These are phyloP conservation scores for Rafetus swinhoei DNA, from an alignment of 2,113 vertebrate species.

Conservation along the genomic window DNA sequence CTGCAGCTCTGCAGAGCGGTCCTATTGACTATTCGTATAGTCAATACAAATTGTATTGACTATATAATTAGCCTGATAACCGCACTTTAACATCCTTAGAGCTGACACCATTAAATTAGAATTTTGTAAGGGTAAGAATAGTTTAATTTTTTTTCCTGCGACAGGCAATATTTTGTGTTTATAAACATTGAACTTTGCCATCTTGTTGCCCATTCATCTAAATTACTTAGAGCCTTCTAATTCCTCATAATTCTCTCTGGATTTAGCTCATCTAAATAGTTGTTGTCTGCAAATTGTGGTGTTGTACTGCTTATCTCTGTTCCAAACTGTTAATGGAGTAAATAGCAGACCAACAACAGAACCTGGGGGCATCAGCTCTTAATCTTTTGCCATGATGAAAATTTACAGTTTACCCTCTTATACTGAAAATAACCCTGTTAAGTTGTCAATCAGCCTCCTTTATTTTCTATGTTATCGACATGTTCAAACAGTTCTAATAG, in stretches of 20 bases:
- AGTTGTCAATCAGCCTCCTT: background rate
- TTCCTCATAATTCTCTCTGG: background rate
- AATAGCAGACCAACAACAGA: background rate
- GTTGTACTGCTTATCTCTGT: background rate
- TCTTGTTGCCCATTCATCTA: background rate
- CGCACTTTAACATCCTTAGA: background rate
- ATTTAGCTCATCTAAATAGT: background rate
- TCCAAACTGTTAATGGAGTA: background rate
- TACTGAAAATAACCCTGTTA: background rate
- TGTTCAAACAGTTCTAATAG: background rate
- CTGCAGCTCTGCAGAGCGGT: too few species aligned
- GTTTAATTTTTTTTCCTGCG: background rate
- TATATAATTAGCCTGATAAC: too few species aligned
- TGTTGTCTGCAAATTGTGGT: background rate
- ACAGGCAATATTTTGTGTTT: background rate
- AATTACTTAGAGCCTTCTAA: background rate
- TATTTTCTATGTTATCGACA: background rate
- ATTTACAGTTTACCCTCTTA: background rate
- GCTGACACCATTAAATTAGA: background rate
- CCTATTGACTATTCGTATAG: too few species aligned
- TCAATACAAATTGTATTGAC: too few species aligned
- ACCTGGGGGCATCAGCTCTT: background rate
- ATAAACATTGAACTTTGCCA: background rate
- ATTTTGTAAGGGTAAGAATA: background rate
- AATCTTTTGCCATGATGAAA: background rate